These are phyloP conservation scores for Leptinotarsa defecta DNA, from an alignment of 1,140 invertebrate genomes.

Conservation along the genomic window DNA sequence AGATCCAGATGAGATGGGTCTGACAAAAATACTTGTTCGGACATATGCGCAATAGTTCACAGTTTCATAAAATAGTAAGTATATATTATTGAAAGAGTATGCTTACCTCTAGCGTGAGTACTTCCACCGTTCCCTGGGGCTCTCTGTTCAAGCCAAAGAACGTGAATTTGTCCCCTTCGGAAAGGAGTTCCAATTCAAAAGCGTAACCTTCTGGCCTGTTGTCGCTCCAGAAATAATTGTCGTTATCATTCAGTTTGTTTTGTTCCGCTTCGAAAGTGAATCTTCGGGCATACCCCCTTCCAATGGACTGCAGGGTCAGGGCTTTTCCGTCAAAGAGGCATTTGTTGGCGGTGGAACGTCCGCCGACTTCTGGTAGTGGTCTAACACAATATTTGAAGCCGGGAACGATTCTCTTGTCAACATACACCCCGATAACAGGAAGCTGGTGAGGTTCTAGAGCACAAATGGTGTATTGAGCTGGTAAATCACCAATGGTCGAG, in stretches of 20 bases:
- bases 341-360: constrained; percentile 39
- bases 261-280: constrained; percentile 72
- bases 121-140: constrained; percentile 66
- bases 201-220: constrained; percentile 73
- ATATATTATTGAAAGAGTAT: background rate
- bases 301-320: constrained; percentile 69
- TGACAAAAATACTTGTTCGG: constrained; percentile 34
- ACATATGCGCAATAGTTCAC: constrained; percentile 14
- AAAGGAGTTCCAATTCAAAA: constrained; percentile 72
- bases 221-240: constrained; percentile 79
- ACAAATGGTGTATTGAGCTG: constrained; percentile 66
- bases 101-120: constrained; percentile 65
- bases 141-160: constrained; percentile 68
- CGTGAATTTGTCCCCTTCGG: constrained; percentile 72
- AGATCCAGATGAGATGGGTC: constrained; percentile 27
- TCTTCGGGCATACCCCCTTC: constrained; percentile 74
- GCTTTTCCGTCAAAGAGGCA: constrained; percentile 68
- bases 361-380: constrained; percentile 58
- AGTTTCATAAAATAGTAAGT: background rate
- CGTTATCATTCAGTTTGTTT: constrained; percentile 68
- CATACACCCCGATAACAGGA: constrained; percentile 73
- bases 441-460: constrained; percentile 67
- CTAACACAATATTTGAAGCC: constrained; percentile 78
- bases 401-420: constrained; percentile 71
- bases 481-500: constrained; percentile 64